Conservation (phyloP, 2,113 vertebrate genomes). For the Noctilio leporinus region DNA sequence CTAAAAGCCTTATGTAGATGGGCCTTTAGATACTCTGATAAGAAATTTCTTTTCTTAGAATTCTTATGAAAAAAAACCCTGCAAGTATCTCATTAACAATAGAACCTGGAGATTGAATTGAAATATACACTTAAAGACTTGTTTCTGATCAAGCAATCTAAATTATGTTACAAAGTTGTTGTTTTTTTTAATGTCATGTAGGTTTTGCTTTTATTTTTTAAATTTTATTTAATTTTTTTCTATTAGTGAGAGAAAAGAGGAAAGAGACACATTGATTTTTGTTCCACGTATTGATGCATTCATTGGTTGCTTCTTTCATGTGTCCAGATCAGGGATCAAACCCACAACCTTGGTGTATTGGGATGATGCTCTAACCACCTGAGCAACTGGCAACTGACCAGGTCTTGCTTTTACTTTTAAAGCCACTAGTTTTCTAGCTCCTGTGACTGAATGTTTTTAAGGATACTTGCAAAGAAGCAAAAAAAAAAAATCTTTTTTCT, state of each 20-base stretch:
- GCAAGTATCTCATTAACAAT: not conserved
- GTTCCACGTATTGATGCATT: no score
- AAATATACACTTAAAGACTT: not conserved
- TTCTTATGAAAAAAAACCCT: not conserved
- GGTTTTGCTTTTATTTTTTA: not conserved
- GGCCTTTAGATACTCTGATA: not conserved
- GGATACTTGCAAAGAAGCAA: not conserved
- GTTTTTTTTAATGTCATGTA: not conserved
- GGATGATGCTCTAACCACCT: no score
- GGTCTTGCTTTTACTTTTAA: not conserved
- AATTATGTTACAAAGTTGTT: not conserved
- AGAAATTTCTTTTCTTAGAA: not conserved
- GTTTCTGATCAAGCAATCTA: not conserved
- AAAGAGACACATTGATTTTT: no score
- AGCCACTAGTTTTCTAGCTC: not conserved
- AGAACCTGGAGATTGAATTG: not conserved
- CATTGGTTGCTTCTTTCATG: no score
- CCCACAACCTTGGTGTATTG: no score
- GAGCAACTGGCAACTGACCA: no score
- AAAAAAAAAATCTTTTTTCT: not conserved
- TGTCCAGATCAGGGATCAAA: no score
- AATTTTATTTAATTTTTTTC: no score
- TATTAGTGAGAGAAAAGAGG: no score
- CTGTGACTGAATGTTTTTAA: not conserved
- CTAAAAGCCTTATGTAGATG: not conserved